These are phyloP conservation scores for Esox lucius DNA, from an alignment of 2,797 vertebrate species.

Conservation along the genomic window DNA sequence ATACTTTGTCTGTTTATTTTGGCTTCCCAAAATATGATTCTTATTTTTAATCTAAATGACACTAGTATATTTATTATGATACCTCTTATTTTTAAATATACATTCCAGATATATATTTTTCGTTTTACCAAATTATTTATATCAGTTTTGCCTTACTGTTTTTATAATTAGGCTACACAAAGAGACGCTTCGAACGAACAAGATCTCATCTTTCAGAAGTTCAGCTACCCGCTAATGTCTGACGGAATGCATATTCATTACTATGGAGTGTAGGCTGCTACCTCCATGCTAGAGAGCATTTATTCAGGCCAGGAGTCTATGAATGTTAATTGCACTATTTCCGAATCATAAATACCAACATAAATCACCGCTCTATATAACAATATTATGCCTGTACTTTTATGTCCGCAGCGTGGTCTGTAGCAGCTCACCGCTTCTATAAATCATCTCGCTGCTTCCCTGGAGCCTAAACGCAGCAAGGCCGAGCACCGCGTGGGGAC, in stretches of 20 bases:
- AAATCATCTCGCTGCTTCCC: constrained; percentile 72
- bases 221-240: background rate
- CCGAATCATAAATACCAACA: constrained; percentile 74
- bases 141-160: background rate
- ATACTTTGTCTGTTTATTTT: background rate
- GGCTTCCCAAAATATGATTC: background rate
- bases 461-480: constrained; percentile 47
- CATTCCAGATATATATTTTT: background rate
- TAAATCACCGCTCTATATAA: constrained; percentile 74
- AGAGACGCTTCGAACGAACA: background rate
- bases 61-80: background rate
- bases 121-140: background rate
- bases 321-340: constrained; percentile 78
- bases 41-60: background rate
- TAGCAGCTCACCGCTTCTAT: constrained; percentile 71
- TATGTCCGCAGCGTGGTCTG: constrained; percentile 71
- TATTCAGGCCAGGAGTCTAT: constrained; percentile 65
- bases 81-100: background rate
- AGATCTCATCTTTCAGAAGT: background rate
- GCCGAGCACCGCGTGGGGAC: constrained; percentile 50
- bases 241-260: constrained; percentile 1
- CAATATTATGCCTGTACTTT: constrained; percentile 74
- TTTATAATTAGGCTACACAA: background rate
- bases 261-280: background rate
- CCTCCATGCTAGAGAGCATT: constrained; percentile 50